phyloP scores from a whole-genome alignment of 2,113 vertebrate species.

The Macrotus californicus region DNA sequence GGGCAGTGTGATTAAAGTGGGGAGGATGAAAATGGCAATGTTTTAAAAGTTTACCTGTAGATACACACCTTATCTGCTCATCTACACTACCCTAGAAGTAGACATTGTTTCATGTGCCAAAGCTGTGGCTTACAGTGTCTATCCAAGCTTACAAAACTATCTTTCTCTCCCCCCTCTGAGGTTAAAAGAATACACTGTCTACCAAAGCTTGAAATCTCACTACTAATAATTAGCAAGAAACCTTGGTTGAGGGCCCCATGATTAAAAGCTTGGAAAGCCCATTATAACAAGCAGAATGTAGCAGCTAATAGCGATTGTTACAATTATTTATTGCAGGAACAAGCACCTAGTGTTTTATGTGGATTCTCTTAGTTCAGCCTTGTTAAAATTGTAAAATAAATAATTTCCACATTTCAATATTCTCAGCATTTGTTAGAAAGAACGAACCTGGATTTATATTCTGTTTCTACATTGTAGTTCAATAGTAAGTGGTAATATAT shows the following conservation, averaged over 20 bases:
- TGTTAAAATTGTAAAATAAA: constrained; percentile 29
- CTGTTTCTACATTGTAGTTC: background rate
- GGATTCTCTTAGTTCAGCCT: background rate
- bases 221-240: constrained; percentile 32
- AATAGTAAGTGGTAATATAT: background rate
- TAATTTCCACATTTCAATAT: constrained; percentile 3
- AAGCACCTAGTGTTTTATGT: background rate
- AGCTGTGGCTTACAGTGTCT: background rate
- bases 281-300: background rate
- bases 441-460: background rate
- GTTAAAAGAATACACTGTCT: background rate
- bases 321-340: background rate
- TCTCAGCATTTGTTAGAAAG: background rate
- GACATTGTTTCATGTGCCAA: background rate
- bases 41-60: background rate
- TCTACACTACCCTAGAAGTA: background rate
- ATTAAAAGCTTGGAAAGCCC: background rate
- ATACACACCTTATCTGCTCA: background rate
- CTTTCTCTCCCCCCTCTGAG: background rate
- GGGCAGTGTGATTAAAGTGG: background rate
- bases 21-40: background rate
- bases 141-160: background rate
- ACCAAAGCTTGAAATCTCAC: background rate
- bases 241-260: background rate
- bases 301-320: background rate